Evolutionary conservation across 1,140 invertebrate species (phyloP), one percentile per base, ranked within the genome.

Genomic region (Ceratina japonica): DNA sequence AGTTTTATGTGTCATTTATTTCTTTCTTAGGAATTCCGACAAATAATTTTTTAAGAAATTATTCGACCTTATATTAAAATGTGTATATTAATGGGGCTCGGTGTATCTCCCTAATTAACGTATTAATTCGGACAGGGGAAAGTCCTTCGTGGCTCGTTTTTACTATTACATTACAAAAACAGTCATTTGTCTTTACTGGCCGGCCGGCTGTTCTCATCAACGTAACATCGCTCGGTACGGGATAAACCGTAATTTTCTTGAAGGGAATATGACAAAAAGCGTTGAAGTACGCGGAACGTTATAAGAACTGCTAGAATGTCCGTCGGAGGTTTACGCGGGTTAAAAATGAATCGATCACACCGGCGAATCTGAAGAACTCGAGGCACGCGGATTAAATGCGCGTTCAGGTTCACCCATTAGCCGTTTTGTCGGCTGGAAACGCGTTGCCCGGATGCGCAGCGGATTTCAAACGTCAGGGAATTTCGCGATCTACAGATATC

Each of bases 391-490:
- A 62, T 71, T 62, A 71, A 72, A 62, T 54, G 49, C 66, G 24
- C 56, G 61, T 51, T 71, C 58, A 37, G 24, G 27, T 71, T 77
- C 61, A 18, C 2, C 61, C 52, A 65, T 72, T 65, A 58, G 22
- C 52, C 62, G 51, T 51, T 78, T 72, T 31, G 51, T 49, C 75
- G 27, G 58, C 1, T 31, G 54, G 5, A 51, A 79, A 65, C 37
- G 62, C 37, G 69, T 79, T 31, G 16, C 24, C 24, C 12, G 61
- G 16, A 49, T 20, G 20, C 31, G 37, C 24, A 44, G 37, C 64
- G 72, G 73, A 44, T 44, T 75, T 68, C 56, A 68, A 80, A 80
- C 72, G 72, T 75, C 78, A 27, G 68, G 44, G 64, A 80, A 74
- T 80, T 80, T 75, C 37, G 63, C 68, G 75, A 69, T 80, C 54